Conservation (phyloP, 92 coral and sea anemone genomes). For the Palythoa heliodiscus region DNA sequence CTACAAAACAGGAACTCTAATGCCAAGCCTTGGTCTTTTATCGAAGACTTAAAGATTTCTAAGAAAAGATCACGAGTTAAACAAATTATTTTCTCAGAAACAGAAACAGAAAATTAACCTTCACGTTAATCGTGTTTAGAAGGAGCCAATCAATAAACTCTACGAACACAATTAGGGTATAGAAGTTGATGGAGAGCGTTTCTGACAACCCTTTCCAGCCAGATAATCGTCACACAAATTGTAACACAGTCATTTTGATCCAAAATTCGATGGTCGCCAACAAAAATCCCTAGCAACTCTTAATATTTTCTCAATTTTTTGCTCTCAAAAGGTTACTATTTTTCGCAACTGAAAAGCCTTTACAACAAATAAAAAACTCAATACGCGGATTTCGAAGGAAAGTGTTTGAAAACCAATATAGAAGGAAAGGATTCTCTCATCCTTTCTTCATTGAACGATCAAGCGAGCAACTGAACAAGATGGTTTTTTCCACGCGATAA, state of each 20-base stretch:
- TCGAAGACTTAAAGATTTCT: not conserved
- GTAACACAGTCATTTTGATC: no score
- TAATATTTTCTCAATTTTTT: no score
- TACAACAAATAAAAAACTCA: not conserved
- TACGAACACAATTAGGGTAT: no score
- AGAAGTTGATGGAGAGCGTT: no score
- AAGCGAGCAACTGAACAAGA: not conserved
- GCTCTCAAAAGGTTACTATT: no score
- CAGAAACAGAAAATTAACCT: no score
- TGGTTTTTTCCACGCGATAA: constrained; percentile 4
- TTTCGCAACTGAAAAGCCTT: not conserved
- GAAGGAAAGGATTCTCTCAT: not conserved
- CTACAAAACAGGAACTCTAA: constrained; percentile 1
- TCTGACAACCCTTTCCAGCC: no score
- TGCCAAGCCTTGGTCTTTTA: not conserved
- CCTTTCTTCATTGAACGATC: not conserved
- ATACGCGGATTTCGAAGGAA: not conserved
- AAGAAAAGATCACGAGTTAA: not conserved
- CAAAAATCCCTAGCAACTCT: no score
- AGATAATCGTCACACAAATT: no score
- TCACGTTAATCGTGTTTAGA: no score
- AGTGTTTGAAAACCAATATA: not conserved
- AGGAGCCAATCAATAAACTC: no score
- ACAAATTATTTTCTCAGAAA: not conserved
- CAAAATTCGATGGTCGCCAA: no score